Evolutionary conservation across 1,140 invertebrate species (phyloP), one percentile per base, ranked within the genome.

Genomic region (Lordiphosa collinella): DNA sequence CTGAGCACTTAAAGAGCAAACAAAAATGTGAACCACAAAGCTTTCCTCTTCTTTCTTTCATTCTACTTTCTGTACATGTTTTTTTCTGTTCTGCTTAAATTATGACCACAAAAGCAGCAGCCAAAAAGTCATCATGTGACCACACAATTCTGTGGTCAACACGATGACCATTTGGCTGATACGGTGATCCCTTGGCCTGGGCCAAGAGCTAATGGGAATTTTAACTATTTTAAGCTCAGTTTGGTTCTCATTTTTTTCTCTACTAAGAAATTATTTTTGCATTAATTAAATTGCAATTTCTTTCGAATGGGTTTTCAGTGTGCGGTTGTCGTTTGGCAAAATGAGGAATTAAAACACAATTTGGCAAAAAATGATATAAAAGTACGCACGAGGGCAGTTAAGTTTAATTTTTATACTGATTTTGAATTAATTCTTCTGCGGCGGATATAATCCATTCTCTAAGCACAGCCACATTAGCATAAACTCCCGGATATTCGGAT

Each of bases 111-210:
- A 36, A 37, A 56, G 29, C 59, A 66, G 56, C 60, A 48, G 50
- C 54, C 62, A 75, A 79, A 75, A 82, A 53, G 61, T 71, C 71
- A 80, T 63, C 66, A 67, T 54, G 78, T 84, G 72, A 84, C 78
- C 76, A 61, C 62, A 82, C 58, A 76, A 84, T 84, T 63, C 54
- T 68, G 76, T 67, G 64, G 65, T 64, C 60, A 51, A 53, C 36
- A 54, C 38, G 54, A 65, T 43, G 54, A 51, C 41, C 63, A 66
- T 32, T 46, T 31, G n/a, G 13, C 35, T 35, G n/a, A 22, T 40
- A 43, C 36, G 35, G 34, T 37, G 34, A 74, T 62, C 22, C 46
- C 49, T 52, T 59, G 54, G 60, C 46, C 14, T n/a, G 14, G 36
- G 38, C 51, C 54, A 12, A 12, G n/a, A 11, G 29, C 41, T 44